phyloP scores from a whole-genome alignment of 2,113 vertebrate genomes.

The Daubentonia madagascariensis region DNA sequence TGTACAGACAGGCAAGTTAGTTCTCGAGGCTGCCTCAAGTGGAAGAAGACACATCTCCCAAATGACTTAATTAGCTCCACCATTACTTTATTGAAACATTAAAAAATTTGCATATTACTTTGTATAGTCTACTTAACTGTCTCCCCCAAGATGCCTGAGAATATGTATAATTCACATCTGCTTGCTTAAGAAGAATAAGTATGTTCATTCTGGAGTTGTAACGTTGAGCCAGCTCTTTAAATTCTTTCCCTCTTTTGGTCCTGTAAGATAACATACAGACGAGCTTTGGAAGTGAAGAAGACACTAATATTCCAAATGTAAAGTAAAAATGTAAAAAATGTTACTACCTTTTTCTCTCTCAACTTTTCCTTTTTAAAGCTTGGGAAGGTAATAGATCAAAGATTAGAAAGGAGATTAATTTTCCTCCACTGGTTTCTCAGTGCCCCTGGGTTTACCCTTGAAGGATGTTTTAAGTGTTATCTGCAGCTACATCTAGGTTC shows the following conservation, averaged over 20 bases:
- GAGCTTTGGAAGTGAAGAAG: background rate
- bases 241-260: background rate
- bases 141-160: background rate
- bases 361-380: background rate
- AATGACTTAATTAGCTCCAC: background rate
- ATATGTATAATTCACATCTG: background rate
- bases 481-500: background rate
- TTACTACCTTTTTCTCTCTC: background rate
- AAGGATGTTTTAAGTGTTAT: background rate
- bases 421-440: background rate
- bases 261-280: background rate
- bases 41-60: background rate
- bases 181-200: background rate
- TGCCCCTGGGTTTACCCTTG: background rate
- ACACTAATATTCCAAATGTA: background rate
- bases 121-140: background rate
- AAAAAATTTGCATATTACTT: background rate
- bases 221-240: background rate
- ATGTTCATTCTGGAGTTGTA: background rate
- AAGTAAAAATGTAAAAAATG: constrained; percentile 1
- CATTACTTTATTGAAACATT: background rate
- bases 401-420: background rate
- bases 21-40: background rate
- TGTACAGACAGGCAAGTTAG: background rate
- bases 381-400: background rate